Evolutionary conservation across 53 echinoderm and acorn worm genomes (phyloP).

Genomic region (Apostichopus leukothele): DNA sequence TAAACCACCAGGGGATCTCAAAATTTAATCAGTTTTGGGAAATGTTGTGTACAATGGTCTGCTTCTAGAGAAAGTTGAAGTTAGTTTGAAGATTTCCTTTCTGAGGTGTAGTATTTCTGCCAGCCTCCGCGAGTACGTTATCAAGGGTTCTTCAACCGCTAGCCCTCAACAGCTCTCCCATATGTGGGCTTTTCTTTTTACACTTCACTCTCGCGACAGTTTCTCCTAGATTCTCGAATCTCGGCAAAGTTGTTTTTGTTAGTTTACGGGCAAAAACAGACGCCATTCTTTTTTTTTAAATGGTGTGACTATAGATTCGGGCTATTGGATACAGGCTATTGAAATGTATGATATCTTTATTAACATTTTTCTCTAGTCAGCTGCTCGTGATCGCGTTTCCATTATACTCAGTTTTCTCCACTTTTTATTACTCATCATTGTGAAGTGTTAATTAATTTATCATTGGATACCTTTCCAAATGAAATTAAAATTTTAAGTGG

Average conservation of each 20-base stretch:
- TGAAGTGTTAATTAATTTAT: slow-evolving; percentile 31
- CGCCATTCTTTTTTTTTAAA: neutral
- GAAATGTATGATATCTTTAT: neutral
- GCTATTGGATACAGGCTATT: neutral
- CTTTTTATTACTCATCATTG: neutral
- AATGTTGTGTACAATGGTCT: neutral
- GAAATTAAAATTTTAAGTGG: neutral
- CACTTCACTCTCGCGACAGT: neutral
- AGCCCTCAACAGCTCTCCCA: neutral
- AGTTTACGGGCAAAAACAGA: neutral
- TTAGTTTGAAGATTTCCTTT: slow-evolving; percentile 33
- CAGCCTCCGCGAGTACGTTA: neutral
- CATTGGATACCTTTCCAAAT: slow-evolving; percentile 4
- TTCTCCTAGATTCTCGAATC: neutral
- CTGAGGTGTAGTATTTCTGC: slow-evolving; percentile 19
- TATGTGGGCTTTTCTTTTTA: neutral
- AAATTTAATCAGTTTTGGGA: neutral
- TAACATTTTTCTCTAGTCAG: neutral
- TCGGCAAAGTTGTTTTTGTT: neutral
- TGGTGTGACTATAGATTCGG: neutral
- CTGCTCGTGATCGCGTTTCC: neutral
- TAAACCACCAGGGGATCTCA: neutral
- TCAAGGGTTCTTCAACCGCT: slow-evolving; percentile 5
- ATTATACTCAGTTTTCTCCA: neutral
- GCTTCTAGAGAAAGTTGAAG: slow-evolving; percentile 12